Evolutionary conservation across 2,888 invertebrate genomes (phyloP).

Genomic region (Serripes groenlandicus): DNA sequence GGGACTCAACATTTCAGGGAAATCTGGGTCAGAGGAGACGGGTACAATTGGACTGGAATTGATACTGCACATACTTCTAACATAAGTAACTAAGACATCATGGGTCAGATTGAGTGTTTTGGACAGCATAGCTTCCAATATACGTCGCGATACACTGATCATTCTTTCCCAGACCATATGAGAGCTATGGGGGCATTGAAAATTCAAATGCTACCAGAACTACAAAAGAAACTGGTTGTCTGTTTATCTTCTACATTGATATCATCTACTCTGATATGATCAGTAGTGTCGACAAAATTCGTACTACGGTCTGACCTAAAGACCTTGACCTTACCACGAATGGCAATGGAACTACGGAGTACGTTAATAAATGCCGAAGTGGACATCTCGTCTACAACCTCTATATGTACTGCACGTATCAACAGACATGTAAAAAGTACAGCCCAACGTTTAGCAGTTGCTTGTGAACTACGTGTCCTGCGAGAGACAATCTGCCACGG

Average conservation of each 20-base stretch:
- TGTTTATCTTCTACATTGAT: neutral
- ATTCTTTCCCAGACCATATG: conserved; percentile 41
- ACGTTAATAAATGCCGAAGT: conserved; percentile 49
- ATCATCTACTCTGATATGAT: neutral
- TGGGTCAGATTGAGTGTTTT: conserved; percentile 16
- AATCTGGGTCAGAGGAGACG: neutral
- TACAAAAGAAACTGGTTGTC: neutral
- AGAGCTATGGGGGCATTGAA: conserved; percentile 21
- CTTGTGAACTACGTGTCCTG: conserved; percentile 33
- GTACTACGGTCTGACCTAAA: conserved; percentile 42
- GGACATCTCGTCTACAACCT: conserved; percentile 50
- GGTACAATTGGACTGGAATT: conserved; percentile 34
- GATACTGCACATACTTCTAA: conserved; percentile 45
- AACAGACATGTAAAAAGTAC: conserved; percentile 52
- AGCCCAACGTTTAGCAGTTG: conserved; percentile 52
- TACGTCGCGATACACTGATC: conserved; percentile 30
- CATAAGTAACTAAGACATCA: conserved; percentile 49
- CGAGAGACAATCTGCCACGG: conserved; percentile 49
- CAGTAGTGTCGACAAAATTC: conserved; percentile 35
- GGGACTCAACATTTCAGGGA: neutral
- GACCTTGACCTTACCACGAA: conserved; percentile 25
- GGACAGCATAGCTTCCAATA: conserved; percentile 2
- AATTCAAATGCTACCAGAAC: neutral
- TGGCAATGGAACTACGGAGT: conserved; percentile 29
- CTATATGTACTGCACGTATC: conserved; percentile 42